A percentile compares a stretch with the other conserved stretches of the same genome.
Conservation (phyloP, 2,888 invertebrate genomes). For the Sphaerophoria taeniata region DNA sequence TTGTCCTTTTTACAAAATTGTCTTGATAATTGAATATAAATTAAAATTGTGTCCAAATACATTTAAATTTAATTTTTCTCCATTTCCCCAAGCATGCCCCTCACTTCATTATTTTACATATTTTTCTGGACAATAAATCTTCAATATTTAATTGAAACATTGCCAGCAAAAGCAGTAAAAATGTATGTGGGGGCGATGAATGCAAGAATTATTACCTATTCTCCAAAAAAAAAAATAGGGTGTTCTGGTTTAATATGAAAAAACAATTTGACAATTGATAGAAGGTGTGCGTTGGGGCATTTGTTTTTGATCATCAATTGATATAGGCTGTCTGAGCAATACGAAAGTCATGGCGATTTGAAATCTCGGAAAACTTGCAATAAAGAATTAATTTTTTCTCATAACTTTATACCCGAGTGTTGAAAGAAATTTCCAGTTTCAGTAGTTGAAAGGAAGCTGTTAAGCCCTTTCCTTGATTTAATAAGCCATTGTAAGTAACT, state of each 20-base stretch:
- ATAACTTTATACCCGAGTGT: too few species aligned
- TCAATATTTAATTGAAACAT: slow-evolving; percentile 61
- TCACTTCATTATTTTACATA: slow-evolving; percentile 29
- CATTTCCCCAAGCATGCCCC: background rate
- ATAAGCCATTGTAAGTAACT: too few species aligned
- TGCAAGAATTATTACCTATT: slow-evolving; percentile 5
- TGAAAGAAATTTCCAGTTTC: too few species aligned
- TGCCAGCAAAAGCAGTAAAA: slow-evolving; percentile 58
- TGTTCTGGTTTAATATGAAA: background rate
- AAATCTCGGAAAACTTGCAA: too few species aligned
- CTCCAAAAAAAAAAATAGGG: background rate
- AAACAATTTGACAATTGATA: too few species aligned
- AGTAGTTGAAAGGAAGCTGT: too few species aligned
- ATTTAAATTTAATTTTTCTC: background rate
- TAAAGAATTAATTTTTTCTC: too few species aligned
- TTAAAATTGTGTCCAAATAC: slow-evolving; percentile 19
- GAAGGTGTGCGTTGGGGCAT: too few species aligned
- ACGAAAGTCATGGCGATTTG: too few species aligned
- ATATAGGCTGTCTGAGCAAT: too few species aligned
- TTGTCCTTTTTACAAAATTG: background rate
- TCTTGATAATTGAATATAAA: background rate
- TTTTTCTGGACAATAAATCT: slow-evolving; percentile 57
- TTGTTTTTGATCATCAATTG: too few species aligned
- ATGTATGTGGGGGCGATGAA: slow-evolving; percentile 23
- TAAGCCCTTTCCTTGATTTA: too few species aligned